These are phyloP conservation scores for Helobdella robusta DNA, from an alignment of 2,888 invertebrate genomes.

Conservation along the genomic window DNA sequence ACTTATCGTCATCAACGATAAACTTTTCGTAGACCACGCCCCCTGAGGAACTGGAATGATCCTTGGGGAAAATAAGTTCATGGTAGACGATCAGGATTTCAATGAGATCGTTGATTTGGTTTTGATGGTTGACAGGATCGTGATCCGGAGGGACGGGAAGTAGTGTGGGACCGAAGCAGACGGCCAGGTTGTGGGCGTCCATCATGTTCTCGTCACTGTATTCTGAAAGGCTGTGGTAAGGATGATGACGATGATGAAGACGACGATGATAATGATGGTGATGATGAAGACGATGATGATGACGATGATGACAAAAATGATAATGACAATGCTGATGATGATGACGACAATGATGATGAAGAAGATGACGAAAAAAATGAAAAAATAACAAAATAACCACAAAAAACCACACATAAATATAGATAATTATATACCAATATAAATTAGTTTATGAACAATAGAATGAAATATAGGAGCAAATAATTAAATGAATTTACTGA, in stretches of 20 bases:
- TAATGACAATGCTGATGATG: not conserved
- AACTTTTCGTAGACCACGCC: slow-evolving; percentile 47
- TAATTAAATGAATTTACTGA: slow-evolving; percentile 55
- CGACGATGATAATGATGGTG: slow-evolving; percentile 65
- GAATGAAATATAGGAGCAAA: not conserved
- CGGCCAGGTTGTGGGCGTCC: slow-evolving; percentile 95
- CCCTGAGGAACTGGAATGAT: too few species aligned
- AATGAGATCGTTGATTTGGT: slow-evolving; percentile 81
- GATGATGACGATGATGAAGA: not conserved
- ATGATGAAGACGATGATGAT: slow-evolving; percentile 47
- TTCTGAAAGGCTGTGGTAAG: slow-evolving; percentile 65
- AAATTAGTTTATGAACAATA: too few species aligned
- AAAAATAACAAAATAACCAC: not conserved
- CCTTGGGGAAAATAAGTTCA: slow-evolving; percentile 61
- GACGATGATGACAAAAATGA: too few species aligned
- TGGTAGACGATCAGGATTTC: slow-evolving; percentile 84
- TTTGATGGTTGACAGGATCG: slow-evolving; percentile 80
- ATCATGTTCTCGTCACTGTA: slow-evolving; percentile 93
- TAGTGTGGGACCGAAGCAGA: slow-evolving; percentile 91
- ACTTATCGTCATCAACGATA: slow-evolving; percentile 62
- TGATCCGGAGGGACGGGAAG: slow-evolving; percentile 89
- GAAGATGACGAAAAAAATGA: not conserved
- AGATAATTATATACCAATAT: not conserved
- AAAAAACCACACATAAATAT: not conserved
- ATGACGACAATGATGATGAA: not conserved